These are phyloP conservation scores for Prosopocoilus inquinatus DNA, from an alignment of 2,888 invertebrate species.

Conservation along the genomic window DNA sequence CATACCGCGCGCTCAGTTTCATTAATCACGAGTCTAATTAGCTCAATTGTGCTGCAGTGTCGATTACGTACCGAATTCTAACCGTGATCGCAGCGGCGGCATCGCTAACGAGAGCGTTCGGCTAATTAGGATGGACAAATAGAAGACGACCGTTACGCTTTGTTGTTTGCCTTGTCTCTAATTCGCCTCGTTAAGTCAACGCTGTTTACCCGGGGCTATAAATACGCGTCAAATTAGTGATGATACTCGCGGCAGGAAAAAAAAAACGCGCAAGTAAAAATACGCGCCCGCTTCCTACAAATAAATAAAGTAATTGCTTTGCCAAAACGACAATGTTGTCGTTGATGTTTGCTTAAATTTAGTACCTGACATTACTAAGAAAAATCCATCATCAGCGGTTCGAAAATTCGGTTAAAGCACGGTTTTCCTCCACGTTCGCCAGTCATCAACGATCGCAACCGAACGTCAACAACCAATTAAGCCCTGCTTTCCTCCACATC, in stretches of 20 bases:
- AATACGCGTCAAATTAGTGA: slow-evolving; percentile 6
- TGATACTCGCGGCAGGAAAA: not conserved
- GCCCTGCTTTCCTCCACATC: too few relatives aligned
- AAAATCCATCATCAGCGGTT: too few relatives aligned
- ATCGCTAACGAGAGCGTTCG: slow-evolving; percentile 36
- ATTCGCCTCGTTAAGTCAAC: slow-evolving; percentile 7
- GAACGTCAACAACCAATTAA: too few relatives aligned
- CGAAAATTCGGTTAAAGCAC: too few relatives aligned
- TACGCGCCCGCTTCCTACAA: too few relatives aligned
- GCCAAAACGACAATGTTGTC: too few relatives aligned
- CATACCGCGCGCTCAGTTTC: slow-evolving; percentile 30
- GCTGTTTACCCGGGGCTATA: slow-evolving; percentile 8
- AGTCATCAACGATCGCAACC: too few relatives aligned
- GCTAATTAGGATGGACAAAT: slow-evolving; percentile 38
- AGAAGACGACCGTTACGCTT: slow-evolving; percentile 30
- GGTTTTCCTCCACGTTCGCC: too few relatives aligned
- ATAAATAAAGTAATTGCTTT: too few relatives aligned
- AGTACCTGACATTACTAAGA: too few relatives aligned
- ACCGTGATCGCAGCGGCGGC: slow-evolving; percentile 21
- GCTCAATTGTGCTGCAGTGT: slow-evolving; percentile 35
- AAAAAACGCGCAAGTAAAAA: not conserved
- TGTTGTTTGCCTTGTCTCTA: slow-evolving; percentile 13
- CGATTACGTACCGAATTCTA: slow-evolving; percentile 30
- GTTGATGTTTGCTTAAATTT: too few relatives aligned
- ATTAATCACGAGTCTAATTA: slow-evolving; percentile 37